Conservation (phyloP, 2,888 invertebrate species). For the Chirona hameri region DNA sequence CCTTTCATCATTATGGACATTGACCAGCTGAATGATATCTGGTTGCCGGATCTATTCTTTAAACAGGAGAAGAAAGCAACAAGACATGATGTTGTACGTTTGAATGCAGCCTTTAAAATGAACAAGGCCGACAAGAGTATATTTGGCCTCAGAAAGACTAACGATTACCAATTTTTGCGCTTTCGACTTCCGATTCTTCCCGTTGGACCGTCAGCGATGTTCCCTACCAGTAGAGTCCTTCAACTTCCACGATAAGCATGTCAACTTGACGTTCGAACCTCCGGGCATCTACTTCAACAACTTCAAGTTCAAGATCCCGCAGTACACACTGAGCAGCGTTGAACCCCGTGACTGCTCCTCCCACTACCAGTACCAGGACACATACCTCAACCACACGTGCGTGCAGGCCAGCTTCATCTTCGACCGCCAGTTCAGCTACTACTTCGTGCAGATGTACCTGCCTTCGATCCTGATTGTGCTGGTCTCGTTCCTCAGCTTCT, state of each 20-base stretch:
- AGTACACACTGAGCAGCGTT: not conserved
- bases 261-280: not conserved
- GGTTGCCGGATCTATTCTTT: not conserved
- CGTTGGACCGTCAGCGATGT: not conserved
- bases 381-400: not conserved
- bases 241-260: not conserved
- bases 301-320: not conserved
- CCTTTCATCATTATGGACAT: not conserved
- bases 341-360: not conserved
- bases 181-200: not conserved
- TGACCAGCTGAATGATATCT: not conserved
- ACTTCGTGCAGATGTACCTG: constrained; percentile 4
- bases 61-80: not conserved
- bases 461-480: not conserved
- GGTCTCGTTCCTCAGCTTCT: not conserved
- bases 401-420: not conserved
- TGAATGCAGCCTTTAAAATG: not conserved
- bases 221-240: not conserved
- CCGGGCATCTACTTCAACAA: not conserved
- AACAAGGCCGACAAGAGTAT: not conserved
- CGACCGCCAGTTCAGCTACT: constrained; percentile 8
- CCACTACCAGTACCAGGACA: not conserved
- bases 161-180: not conserved
- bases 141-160: not conserved
- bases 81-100: not conserved